Percentiles rank a stretch among this genome's conserved stretches.
Evolutionary conservation across 2,797 vertebrate genomes (phyloP).

Genomic region (Melanotaenia nigrans): DNA sequence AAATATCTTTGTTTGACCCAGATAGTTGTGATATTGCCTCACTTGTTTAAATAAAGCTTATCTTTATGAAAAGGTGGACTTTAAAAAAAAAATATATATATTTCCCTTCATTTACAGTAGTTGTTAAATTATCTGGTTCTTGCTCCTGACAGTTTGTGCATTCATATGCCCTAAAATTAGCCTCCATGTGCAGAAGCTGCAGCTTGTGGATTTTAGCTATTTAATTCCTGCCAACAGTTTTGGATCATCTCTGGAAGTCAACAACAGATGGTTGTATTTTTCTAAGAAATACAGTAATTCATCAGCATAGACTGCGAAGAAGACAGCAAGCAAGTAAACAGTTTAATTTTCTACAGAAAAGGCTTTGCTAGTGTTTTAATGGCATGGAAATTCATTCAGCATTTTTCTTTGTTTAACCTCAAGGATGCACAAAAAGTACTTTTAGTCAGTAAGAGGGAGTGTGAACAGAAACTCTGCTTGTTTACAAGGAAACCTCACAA

Average conservation of each 20-base stretch:
- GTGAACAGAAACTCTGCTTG: slow-evolving; percentile 18
- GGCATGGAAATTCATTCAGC: neutral
- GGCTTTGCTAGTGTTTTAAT: slow-evolving; percentile 3
- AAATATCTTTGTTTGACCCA: neutral
- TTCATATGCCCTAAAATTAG: neutral
- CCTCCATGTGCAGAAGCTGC: neutral
- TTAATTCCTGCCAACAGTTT: neutral
- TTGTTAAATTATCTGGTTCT: neutral
- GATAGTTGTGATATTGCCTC: neutral
- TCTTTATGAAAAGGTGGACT: neutral
- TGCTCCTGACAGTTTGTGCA: neutral
- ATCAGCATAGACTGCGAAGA: neutral
- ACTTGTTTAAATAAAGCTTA: neutral
- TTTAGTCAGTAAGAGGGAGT: neutral
- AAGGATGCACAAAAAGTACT: neutral
- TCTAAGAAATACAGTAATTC: neutral
- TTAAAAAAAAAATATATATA: neutral
- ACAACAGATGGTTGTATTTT: neutral
- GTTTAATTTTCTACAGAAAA: neutral
- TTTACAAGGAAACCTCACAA: slow-evolving; percentile 12
- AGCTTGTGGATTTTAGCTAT: neutral
- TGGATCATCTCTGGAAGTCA: neutral
- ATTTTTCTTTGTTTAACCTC: slow-evolving; percentile 5
- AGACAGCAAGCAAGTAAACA: neutral
- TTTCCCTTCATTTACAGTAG: neutral